phyloP scores from a whole-genome alignment of 2,797 vertebrate genomes.

The Podarcis siculus region DNA sequence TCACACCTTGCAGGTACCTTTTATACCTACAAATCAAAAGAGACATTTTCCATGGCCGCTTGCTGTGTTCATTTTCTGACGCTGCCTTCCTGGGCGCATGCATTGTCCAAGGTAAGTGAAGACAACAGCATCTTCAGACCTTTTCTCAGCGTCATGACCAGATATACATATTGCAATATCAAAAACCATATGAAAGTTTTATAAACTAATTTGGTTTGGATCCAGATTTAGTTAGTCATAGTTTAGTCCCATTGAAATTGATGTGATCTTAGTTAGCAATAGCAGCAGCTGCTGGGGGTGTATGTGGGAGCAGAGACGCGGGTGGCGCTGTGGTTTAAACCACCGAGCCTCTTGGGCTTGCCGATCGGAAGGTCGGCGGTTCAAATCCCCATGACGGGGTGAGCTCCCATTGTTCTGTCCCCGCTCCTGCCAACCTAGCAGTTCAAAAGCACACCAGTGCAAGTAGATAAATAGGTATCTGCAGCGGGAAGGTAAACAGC shows the following conservation, averaged over 20 bases:
- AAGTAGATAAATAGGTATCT: no score
- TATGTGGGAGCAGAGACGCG: no score
- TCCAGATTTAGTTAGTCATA: not conserved
- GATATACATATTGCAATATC: not conserved
- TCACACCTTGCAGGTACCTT: slow-evolving; percentile 86
- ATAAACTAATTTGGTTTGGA: not conserved
- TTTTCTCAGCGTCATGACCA: not conserved
- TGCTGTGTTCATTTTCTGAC: slow-evolving; percentile 94
- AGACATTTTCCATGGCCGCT: slow-evolving; percentile 95
- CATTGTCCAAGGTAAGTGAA: slow-evolving; percentile 90
- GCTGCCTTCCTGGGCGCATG: slow-evolving; percentile 95
- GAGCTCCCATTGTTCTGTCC: no score
- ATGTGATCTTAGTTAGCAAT: not conserved
- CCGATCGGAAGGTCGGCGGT: accelerated
- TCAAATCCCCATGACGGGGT: no score
- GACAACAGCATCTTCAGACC: not conserved
- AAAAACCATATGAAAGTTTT: not conserved
- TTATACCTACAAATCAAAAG: slow-evolving; percentile 96
- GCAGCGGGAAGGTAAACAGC: accelerated
- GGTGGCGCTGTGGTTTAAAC: no score
- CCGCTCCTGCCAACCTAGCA: no score
- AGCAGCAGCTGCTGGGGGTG: no score
- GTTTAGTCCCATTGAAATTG: not conserved
- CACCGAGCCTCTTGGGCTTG: no score
- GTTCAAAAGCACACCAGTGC: no score